Conservation (phyloP, 1,140 invertebrate species). For the Temnothorax nylanderi region DNA sequence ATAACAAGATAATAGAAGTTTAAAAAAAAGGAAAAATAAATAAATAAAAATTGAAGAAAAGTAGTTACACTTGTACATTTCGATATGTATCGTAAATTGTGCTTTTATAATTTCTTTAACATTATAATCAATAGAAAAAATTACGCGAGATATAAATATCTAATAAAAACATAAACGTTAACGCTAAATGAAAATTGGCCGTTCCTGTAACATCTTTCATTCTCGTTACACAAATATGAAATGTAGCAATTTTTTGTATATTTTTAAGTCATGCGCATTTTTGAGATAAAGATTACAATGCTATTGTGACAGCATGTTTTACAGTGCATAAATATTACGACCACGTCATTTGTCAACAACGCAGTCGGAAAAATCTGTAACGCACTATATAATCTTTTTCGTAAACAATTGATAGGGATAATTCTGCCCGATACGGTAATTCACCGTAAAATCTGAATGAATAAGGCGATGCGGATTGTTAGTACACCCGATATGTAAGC, state of each 20-base stretch:
- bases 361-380: background rate
- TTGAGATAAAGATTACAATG: background rate
- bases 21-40: too few relatives aligned
- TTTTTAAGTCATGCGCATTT: background rate
- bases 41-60: background rate
- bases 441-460: constrained; percentile 38
- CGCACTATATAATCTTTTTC: background rate
- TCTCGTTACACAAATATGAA: background rate
- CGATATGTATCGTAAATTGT: background rate
- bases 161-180: background rate
- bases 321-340: background rate
- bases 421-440: background rate
- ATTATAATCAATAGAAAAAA: background rate
- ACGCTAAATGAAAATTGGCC: background rate
- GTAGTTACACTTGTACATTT: background rate
- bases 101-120: background rate
- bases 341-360: background rate
- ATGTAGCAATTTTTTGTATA: background rate
- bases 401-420: background rate
- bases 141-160: background rate
- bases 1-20: background rate
- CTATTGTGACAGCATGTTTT: background rate
- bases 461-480: background rate
- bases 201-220: background rate
- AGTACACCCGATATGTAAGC: constrained; percentile 81